Conservation (phyloP, 2,113 vertebrate species). For the Ardeotis arabs region DNA sequence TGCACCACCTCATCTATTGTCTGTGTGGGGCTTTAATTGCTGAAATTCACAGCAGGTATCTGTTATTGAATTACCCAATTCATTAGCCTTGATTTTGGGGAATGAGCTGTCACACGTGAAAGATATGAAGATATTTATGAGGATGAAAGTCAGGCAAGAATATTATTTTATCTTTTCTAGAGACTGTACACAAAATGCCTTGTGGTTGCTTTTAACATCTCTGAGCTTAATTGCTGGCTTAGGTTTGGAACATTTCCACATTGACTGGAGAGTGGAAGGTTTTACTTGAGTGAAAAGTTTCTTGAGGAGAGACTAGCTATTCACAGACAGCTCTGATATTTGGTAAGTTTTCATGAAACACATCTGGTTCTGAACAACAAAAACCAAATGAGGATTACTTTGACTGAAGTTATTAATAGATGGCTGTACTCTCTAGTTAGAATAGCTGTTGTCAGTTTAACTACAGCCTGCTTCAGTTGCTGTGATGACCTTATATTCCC, state of each 20-base stretch:
- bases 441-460: neutral
- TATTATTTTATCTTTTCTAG: neutral
- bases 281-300: neutral
- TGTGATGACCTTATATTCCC: neutral
- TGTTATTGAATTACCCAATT: conserved; percentile 55
- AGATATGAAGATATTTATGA: too few species aligned
- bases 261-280: neutral
- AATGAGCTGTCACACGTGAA: neutral
- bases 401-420: neutral
- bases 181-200: neutral
- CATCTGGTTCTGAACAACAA: neutral
- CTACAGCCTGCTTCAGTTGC: neutral
- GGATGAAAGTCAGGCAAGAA: neutral
- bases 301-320: neutral
- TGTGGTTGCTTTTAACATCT: neutral
- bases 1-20: conserved; percentile 18
- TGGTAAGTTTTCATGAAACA: neutral
- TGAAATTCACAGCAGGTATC: conserved; percentile 49
- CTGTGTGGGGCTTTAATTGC: neutral
- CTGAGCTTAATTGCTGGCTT: neutral
- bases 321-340: neutral
- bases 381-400: neutral
- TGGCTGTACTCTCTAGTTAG: neutral
- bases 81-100: conserved; percentile 55
- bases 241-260: neutral